Percentiles rank a stretch among this genome's conserved stretches.
Evolutionary conservation across 2,888 invertebrate species (phyloP).

Genomic region (Sphaerophoria rueppellii): DNA sequence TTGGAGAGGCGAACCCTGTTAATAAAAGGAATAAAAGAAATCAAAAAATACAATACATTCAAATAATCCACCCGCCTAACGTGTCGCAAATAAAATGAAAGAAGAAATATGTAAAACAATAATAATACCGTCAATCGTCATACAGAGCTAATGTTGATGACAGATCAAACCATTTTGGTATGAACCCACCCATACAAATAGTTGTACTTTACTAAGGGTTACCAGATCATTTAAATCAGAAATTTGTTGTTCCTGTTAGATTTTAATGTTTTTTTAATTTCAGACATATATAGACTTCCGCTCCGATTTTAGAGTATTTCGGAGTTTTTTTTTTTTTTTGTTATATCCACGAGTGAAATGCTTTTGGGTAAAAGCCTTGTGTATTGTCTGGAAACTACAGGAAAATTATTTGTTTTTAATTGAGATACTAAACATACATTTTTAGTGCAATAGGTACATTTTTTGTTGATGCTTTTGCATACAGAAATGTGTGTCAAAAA

Average conservation of each 20-base stretch:
- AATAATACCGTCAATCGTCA: neutral
- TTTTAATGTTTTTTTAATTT: too few relatives aligned
- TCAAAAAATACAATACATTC: slow-evolving; percentile 6
- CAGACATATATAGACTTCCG: too few relatives aligned
- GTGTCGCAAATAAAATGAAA: neutral
- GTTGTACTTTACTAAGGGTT: neutral
- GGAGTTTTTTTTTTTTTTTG: neutral
- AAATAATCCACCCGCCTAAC: slow-evolving; percentile 29
- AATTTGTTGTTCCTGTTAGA: neutral
- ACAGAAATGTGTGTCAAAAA: too few relatives aligned
- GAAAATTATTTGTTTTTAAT: too few relatives aligned
- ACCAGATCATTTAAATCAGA: neutral
- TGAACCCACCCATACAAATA: neutral
- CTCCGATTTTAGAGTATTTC: neutral
- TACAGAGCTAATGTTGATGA: neutral
- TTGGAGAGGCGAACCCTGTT: slow-evolving; percentile 3
- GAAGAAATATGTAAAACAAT: neutral
- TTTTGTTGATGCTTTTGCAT: too few relatives aligned
- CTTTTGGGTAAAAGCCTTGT: too few relatives aligned
- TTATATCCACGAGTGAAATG: too few relatives aligned
- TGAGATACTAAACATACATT: too few relatives aligned
- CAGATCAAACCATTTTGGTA: neutral
- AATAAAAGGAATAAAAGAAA: neutral
- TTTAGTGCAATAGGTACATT: too few relatives aligned
- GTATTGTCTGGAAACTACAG: too few relatives aligned